Evolutionary conservation across 2,113 vertebrate genomes (phyloP).

Genomic region (Scomber japonicus): DNA sequence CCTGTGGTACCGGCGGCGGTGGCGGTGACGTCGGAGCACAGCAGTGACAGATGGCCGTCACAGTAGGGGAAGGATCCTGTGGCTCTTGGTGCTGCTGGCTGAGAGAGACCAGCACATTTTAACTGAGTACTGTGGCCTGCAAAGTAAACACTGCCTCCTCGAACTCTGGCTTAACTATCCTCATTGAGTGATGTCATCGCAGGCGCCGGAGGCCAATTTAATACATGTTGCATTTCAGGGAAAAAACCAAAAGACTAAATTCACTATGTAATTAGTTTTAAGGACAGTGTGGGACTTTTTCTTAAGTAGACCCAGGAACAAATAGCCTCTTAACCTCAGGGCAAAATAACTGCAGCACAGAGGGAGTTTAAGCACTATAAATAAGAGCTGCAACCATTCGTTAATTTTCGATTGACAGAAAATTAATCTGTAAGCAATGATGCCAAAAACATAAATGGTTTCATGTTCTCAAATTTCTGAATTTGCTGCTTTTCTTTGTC

Average conservation of each 20-base stretch:
- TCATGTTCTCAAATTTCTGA: too few relatives aligned
- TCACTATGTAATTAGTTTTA: background rate
- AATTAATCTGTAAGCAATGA: too few relatives aligned
- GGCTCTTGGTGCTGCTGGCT: constrained; percentile 4
- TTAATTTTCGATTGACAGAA: too few relatives aligned
- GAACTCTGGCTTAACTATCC: background rate
- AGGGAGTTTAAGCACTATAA: constrained; percentile 25
- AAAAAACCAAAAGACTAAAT: background rate
- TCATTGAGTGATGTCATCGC: background rate
- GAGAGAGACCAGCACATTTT: background rate
- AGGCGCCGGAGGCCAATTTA: background rate
- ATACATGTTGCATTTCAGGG: constrained; percentile 21
- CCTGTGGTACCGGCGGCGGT: background rate
- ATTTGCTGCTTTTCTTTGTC: too few relatives aligned
- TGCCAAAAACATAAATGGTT: too few relatives aligned
- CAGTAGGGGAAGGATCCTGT: constrained; percentile 31
- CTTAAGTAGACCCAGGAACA: background rate
- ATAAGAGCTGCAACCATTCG: too few relatives aligned
- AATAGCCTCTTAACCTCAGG: constrained; percentile 15
- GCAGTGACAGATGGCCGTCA: constrained; percentile 71
- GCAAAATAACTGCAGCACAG: constrained; percentile 7
- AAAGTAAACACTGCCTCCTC: constrained; percentile 7
- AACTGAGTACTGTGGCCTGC: background rate
- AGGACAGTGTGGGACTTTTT: background rate
- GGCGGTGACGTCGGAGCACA: constrained; percentile 49